Conservation (phyloP, 1,140 invertebrate species). For the Watersipora subatra region DNA sequence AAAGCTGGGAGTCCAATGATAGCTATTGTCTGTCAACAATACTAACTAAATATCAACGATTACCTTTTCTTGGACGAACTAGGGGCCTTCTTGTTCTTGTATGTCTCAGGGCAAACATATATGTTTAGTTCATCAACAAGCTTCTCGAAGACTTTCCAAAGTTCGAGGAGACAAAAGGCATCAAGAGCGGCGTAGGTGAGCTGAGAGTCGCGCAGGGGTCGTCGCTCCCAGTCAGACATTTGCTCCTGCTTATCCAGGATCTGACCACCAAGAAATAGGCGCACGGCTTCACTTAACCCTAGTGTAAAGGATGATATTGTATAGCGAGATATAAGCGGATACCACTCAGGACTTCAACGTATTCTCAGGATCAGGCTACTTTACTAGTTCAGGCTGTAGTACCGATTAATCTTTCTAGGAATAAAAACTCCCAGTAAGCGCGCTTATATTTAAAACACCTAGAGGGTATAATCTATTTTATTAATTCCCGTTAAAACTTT, state of each 20-base stretch:
- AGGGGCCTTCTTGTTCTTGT: background rate
- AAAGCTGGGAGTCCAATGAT: too few species aligned
- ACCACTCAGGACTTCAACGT: constrained; percentile 4
- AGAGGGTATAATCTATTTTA: too few species aligned
- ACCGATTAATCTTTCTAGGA: too few species aligned
- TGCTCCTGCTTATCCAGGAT: constrained; percentile 66
- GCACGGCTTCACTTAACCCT: constrained; percentile 56
- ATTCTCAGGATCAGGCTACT: constrained; percentile 9
- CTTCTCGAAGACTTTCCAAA: constrained; percentile 47
- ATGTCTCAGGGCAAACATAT: background rate
- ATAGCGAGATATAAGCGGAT: background rate
- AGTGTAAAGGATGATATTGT: constrained; percentile 12
- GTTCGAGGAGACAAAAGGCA: constrained; percentile 61
- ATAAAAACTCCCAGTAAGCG: too few species aligned
- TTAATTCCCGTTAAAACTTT: too few species aligned
- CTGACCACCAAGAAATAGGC: constrained; percentile 52
- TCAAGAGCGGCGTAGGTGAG: constrained; percentile 67
- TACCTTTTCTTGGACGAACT: background rate
- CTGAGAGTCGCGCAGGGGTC: constrained; percentile 60
- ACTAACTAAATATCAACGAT: background rate
- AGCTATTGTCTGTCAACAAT: too few species aligned
- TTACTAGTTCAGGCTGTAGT: too few species aligned
- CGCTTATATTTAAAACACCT: too few species aligned
- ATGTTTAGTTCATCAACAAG: background rate
- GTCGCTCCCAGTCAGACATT: constrained; percentile 71